Percentiles rank a stretch among this genome's conserved stretches.
Conservation (phyloP, 2,888 invertebrate species). For the Drepanosiphum platanoidis region DNA sequence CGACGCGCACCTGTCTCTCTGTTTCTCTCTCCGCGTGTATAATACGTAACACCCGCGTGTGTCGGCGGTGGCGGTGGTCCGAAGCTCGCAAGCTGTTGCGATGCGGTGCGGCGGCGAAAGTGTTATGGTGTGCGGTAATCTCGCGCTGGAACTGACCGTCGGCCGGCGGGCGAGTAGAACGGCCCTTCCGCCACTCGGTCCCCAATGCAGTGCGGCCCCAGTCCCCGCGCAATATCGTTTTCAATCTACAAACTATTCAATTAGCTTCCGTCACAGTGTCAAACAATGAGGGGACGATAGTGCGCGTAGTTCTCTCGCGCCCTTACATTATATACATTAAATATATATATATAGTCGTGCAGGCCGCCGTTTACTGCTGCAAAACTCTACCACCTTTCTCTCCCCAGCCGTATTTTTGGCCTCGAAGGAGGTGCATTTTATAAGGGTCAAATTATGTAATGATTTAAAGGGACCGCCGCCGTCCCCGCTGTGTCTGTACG, state of each 20-base stretch:
- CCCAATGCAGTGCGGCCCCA: neutral
- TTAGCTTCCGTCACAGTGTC: conserved; percentile 60
- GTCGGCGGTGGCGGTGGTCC: neutral
- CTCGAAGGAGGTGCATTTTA: neutral
- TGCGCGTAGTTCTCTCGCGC: neutral
- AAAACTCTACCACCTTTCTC: neutral
- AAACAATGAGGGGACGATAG: conserved; percentile 37
- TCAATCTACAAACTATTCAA: conserved; percentile 61
- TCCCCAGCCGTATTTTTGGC: too few species aligned
- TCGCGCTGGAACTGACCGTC: conserved; percentile 50
- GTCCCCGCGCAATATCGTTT: conserved; percentile 52
- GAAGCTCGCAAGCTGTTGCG: conserved; percentile 55
- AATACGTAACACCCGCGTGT: too few species aligned
- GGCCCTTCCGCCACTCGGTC: neutral
- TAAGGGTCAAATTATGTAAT: conserved; percentile 60
- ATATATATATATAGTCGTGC: neutral
- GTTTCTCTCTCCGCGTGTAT: too few species aligned
- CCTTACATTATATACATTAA: conserved; percentile 23
- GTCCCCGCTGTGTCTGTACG: neutral
- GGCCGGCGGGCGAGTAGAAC: neutral
- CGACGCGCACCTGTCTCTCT: neutral
- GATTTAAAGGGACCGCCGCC: conserved; percentile 51
- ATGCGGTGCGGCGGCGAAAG: conserved; percentile 54
- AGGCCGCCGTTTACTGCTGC: neutral
- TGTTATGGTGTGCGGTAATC: conserved; percentile 50